phyloP scores from a whole-genome alignment of 2,797 vertebrate genomes.

The Sibirionetta formosa region DNA sequence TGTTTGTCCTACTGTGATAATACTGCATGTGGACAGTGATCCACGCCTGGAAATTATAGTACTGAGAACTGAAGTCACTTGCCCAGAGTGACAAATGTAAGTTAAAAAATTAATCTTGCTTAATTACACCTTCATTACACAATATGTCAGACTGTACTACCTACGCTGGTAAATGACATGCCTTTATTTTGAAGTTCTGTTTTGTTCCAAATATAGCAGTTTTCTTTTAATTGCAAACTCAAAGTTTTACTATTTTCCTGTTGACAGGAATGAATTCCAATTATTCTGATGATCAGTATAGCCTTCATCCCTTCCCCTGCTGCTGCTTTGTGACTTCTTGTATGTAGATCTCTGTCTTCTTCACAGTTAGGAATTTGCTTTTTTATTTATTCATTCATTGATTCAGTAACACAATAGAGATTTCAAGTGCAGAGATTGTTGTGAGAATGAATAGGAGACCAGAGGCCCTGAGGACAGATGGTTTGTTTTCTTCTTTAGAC shows the following conservation, averaged over 20 bases:
- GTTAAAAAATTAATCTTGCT: background rate
- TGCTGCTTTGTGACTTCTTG: background rate
- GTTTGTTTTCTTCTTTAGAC: background rate
- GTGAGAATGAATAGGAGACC: background rate
- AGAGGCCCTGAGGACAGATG: background rate
- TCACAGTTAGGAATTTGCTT: background rate
- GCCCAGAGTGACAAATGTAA: background rate
- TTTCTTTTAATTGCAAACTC: background rate
- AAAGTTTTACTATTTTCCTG: background rate
- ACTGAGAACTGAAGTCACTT: background rate
- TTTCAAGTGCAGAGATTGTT: background rate
- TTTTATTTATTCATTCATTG: background rate
- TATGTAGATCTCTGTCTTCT: background rate
- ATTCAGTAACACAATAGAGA: background rate
- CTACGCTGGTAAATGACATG: background rate
- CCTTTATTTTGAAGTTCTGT: background rate
- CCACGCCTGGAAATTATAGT: rapidly evolving
- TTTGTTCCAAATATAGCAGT: background rate
- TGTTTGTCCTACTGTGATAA: background rate
- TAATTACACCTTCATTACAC: background rate
- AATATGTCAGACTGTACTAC: rapidly evolving
- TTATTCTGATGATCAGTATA: background rate
- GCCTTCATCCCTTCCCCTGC: background rate
- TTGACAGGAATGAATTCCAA: background rate
- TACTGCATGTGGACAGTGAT: rapidly evolving